Evolutionary conservation across 1,140 invertebrate species (phyloP), one percentile per base, ranked within the genome.

Genomic region (Eulimnadia texana): DNA sequence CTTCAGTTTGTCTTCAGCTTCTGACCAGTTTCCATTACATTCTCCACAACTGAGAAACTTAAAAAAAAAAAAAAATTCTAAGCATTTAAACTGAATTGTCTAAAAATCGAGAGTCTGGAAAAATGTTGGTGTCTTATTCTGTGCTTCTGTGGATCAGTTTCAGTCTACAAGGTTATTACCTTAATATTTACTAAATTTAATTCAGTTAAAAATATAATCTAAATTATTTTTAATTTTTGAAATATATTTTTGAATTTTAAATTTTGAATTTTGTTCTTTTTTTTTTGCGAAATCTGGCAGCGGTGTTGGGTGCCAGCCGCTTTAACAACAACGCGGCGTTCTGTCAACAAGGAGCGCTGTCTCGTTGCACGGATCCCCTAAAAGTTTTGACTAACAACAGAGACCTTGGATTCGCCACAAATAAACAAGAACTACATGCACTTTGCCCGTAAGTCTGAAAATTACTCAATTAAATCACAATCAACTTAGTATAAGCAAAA

Each of bases 381-480:
- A 27, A 50, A 63, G 60, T 64, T 24, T 20, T 64, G 50, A 64
- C 64, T 22, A 64, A 63, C 61, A 64, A 64, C 49, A 27, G 56
- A 19, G 61, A 64, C 47, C 49, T 64, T 1, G 64, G 64, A 16
- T 64, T 64, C 50, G 64, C 64, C 2, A 58, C 64, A 10, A 49
- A 51, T 22, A 64, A 63, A 20, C 23, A 47, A 6, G 64, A 64
- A 24, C 61, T 64, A 24, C 47, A 58, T 25, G 25, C 47, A 2
- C 52, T 64, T 23, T 64, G 64, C 50, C 64, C 64, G 64, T 64
- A 58, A 52, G 61, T 64, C 19, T 6, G 22, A 25, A n/a, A n/a
- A n/a, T n/a, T n/a, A 42, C 16, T 42, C 33, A 6, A 42, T 16
- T 42, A 42, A 42, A 42, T 16, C 16, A 9, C 33, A 9, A 42